Evolutionary conservation across 2,888 invertebrate species (phyloP), one percentile per base, ranked within the genome.

Genomic region (Alentia gelatinosa): DNA sequence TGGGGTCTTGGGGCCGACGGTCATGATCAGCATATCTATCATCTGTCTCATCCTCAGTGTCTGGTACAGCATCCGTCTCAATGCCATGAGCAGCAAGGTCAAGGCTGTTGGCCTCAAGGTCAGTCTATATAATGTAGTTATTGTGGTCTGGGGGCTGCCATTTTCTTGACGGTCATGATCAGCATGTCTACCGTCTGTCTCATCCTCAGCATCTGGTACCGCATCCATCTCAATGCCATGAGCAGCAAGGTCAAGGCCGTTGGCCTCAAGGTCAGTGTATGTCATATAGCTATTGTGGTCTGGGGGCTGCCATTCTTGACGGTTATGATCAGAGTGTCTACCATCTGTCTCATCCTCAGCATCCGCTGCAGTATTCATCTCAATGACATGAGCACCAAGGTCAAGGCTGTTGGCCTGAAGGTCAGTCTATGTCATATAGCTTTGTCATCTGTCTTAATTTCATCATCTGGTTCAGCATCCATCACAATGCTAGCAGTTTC

Each of bases 61-160:
- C 12, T 91, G 91, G 91, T 91, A 91, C 79, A 89, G 89, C 75
- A 33, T 79, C 37, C 56, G 89, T 19, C 74, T 91, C 40, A 33
- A 90, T 39, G 68, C 74, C 1, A 42, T 91, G 79, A 90, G 40
- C 40, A 56, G 35, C 19, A 89, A 75, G 68, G 83, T 91, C 50
- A 89, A 56, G 40, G 89, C 68, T 26, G 35, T 39, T 23, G 39
- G 35, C 37, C 4, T 79, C 19, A 35, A 79, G 79, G 79, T 79
- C 35, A 39, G 74, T 74, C 15, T 15, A n/a, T 63, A 5, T 63
- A 5, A 5, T 63, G n/a, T n/a, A n/a, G n/a, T n/a, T n/a, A n/a
- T 47, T 19, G 47, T 19, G 7, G 47, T n/a, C 56, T 47, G n/a
- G n/a, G n/a, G n/a, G n/a, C n/a, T n/a, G n/a, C n/a, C n/a, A n/a